Evolutionary conservation across 2,888 invertebrate genomes (phyloP), one percentile per base, ranked within the genome.

Genomic region (Lochmaea capreae): DNA sequence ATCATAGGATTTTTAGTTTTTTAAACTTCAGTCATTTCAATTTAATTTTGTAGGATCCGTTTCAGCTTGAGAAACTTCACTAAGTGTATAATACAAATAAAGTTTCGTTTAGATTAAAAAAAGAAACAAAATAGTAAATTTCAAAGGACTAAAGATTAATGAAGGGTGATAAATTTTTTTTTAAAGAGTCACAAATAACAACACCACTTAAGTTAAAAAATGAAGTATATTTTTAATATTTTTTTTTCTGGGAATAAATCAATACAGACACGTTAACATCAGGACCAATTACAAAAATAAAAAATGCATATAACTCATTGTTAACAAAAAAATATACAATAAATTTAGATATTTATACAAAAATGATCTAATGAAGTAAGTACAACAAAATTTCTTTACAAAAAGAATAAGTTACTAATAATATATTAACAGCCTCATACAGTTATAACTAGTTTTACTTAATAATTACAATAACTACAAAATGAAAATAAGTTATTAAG

Each of bases 351-450:
- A 80, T 8, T 8, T 39, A 39, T 78, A 78, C 77, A 79, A 77
- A 76, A 74, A 75, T 74, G 77, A 73, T 79, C 75, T 76, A 76
- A 76, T 77, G 71, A 76, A 82, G 83, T 85, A 85, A 85, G 85
- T 85, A 85, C 85, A 84, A 81, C 83, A 85, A 67, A 83, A 79
- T 82, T 82, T 81, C 78, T 81, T 84, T 83, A 83, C 80, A 83
- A 85, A 84, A 84, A 84, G 83, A 82, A 85, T 85, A 85, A 85
- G 83, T 86, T 86, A 86, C 84, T 86, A 86, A 85, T 83, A 84
- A 82, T 85, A 85, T 78, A 84, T 85, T 80, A 86, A 86, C 86
- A 86, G 86, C 86, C 86, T 86, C 85, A 81, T 84, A 84, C 84
- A 79, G 84, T 84, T 86, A 85, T 81, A 82, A 83, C 84, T 85